Conservation (phyloP, 1,140 invertebrate species). For the Daktulosphaira vitifoliae region DNA sequence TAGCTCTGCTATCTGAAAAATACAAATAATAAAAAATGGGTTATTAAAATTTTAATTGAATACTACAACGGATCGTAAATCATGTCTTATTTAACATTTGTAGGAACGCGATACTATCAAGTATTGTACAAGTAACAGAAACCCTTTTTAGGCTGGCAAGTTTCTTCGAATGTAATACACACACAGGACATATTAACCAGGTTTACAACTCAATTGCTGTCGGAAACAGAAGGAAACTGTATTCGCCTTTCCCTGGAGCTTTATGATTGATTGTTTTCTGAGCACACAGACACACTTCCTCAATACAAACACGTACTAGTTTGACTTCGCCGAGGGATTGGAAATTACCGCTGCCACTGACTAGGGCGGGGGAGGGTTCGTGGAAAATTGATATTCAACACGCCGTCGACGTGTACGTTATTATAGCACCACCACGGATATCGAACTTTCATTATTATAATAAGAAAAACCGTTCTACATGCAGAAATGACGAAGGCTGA, state of each 20-base stretch:
- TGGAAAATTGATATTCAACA: constrained; percentile 27
- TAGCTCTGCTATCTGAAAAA: constrained; percentile 19
- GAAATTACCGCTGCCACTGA: no score
- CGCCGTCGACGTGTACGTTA: constrained; percentile 6
- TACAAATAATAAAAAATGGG: constrained; percentile 16
- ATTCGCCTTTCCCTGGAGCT: constrained; percentile 21
- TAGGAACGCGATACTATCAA: no score
- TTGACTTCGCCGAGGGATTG: no score
- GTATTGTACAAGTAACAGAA: no score
- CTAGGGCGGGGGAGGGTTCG: no score
- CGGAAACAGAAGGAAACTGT: constrained; percentile 32
- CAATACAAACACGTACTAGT: no score
- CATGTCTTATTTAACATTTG: no score
- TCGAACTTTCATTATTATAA: constrained; percentile 28
- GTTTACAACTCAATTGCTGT: constrained; percentile 21
- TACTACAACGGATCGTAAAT: background rate
- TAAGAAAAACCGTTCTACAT: constrained; percentile 1
- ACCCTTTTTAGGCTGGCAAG: no score
- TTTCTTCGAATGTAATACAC: background rate
- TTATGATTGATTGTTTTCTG: constrained; percentile 30
- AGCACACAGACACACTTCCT: background rate
- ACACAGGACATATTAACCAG: background rate
- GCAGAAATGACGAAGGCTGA: background rate
- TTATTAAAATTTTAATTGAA: background rate
- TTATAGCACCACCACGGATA: constrained; percentile 14